Base-by-base conservation (phyloP, 2,888 invertebrate genomes). In the Plebejus anna region DNA sequence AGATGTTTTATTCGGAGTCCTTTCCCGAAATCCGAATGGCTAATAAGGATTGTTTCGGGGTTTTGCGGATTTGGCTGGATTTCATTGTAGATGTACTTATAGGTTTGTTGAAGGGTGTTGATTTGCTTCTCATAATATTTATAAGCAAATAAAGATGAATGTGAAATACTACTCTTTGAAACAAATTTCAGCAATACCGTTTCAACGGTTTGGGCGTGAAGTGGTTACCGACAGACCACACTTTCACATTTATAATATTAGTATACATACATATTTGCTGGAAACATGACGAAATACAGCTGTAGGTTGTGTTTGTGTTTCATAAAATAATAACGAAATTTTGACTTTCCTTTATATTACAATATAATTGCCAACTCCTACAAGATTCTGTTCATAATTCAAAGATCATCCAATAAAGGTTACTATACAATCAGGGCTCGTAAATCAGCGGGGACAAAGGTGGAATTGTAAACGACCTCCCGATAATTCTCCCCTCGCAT, bases 401-500 rank as follows among this genome's bases (percentile, higher is more conserved):
- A 73, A 55, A 73, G 73, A 73, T 73, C 51, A 55, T 55, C 73
- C 28, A 73, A 73, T 73, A 73, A 73, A 73, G 73, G 73, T 73
- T 32, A 55, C 73, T 51, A 6, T 71, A 71, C 42, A 71, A 71
- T 22, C 71, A 57, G 66, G 77, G 66, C 57, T 70, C 79, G 80
- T 82, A 82, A 81, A 83, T 82, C 82, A 82, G 80, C 76, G 76
- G 77, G 78, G 75, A 80, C 79, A 78, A 78, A 81, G 80, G 82
- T 80, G 79, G 79, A 81, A 80, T 80, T 79, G 81, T 80, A 81
- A 80, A 81, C 81, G 80, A 80, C 78, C 80, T 80, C 76, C 82
- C 81, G 81, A 82, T 82, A 82, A 81, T 77, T 79, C 79, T 78
- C 80, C 82, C 83, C 79, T 85, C 82, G 82, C 83, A 84, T 84